Base-by-base conservation (phyloP, 2,797 vertebrate species). In the Epinephelus awoara region DNA sequence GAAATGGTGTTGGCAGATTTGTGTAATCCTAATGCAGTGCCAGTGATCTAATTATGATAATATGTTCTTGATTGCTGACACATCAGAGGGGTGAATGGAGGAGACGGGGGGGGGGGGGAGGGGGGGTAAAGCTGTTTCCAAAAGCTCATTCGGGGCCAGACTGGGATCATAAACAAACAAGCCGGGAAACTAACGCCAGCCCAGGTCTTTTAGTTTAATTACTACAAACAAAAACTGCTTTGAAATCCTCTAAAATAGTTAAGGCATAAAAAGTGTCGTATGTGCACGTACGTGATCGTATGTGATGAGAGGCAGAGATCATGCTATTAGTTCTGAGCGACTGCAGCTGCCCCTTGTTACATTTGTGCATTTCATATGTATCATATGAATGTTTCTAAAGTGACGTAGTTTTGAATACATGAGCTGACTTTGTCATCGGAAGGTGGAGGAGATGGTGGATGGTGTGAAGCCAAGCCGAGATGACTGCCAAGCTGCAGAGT, bases 1-100 rank as follows among this genome's bases (percentile, higher is more conserved):
- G 85, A 92, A 92, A 91, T 84, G 78, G 72, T 86, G 89, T 84
- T 89, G 90, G 92, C 90, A 92, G 89, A 94, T 91, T 89, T 87
- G 82, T 91, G 80, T 82, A 90, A 87, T 89, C 71, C 83, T 84
- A 85, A 88, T 75, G 87, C 85, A 82, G 78, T 61, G 72, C 90
- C 89, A 88, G 88, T 92, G 90, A 95, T 95, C 93, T 92, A 93
- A 95, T 95, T 95, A 94, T 93, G 94, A 95, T 94, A 88, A 92
- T 92, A 91, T 93, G 86, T 62, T 75, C 84, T 87, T 93, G 90
- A 95, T 94, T 93, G 88, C 87, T 80, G 93, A 93, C 93, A 93
- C 86, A 77, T 93, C 90, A 85, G 73, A 82, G 46, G 79, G 74
- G 50, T 79, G 84, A 82, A 77, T 42, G 52, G 75, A 72, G 61